Evolutionary conservation across 2,113 vertebrate species (phyloP), one percentile per base, ranked within the genome.

Genomic region (Hiodon alosoides): DNA sequence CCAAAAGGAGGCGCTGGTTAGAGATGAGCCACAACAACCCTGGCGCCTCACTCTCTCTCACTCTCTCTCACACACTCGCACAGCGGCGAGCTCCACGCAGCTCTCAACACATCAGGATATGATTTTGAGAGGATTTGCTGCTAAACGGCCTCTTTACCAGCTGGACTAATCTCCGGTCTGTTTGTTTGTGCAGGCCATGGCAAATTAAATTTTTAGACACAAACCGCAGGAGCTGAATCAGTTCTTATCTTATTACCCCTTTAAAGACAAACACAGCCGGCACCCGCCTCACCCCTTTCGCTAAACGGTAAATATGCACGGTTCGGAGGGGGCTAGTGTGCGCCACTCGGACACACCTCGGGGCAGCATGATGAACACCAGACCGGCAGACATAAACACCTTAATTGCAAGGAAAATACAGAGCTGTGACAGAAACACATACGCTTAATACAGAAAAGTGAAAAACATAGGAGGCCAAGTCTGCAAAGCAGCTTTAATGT

Each of bases 51-150:
- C 69, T 16, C 69, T 58, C 58, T 54, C 57, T 59, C 57, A 11
- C 57, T 59, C 8, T 14, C 58, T 14, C 14, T 59, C 4, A 11
- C 4, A 14, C 9, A 48, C 48, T 3, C 47, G 10, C 67, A 69
- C 8, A 69, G 16, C 31, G 11, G 8, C 50, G 4, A 50, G 14
- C 55, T 60, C 57, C 17, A 3, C 31, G 31, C 48, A 10, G 53
- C 53, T 54, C 53, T 58, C 66, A 53, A 52, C 70, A 76, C 78
- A 79, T 76, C 74, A 67, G 69, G 78, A 64, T 73, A 51, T 76
- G n/a, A 76, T 79, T 76, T 73, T 3, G 66, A 47, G 31, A 70
- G 53, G 72, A 71, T 74, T 73, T 72, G 60, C 51, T 66, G 71
- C 67, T 75, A 70, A 77, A 72, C 17, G 64, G n/a, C 54, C 72